These are phyloP conservation scores for Drosophila mettleri DNA, from an alignment of 2,888 invertebrate species.

Conservation along the genomic window DNA sequence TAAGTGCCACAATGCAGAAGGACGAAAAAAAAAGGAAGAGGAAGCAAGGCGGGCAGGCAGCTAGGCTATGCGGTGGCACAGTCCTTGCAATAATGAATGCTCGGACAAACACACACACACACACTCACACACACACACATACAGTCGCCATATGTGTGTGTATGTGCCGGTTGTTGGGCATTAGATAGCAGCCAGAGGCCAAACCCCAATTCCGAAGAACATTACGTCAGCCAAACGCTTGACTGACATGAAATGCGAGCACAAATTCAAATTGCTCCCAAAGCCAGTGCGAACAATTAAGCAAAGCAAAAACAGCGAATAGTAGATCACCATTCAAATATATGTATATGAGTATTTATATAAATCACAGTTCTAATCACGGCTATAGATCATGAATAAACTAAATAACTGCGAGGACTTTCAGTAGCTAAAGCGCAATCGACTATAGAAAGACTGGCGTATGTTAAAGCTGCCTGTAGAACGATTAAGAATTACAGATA, in stretches of 20 bases:
- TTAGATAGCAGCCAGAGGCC: constrained; percentile 54
- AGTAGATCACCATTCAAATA: constrained; percentile 15
- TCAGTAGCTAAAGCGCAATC: background rate
- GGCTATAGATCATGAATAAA: background rate
- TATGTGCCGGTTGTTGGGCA: constrained; percentile 20
- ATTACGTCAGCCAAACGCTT: constrained; percentile 60
- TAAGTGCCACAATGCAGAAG: constrained; percentile 76
- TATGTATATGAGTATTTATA: background rate
- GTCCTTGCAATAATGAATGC: constrained; percentile 60
- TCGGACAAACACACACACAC: constrained; percentile 29
- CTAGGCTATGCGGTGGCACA: constrained; percentile 27
- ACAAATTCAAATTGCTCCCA: constrained; percentile 40
- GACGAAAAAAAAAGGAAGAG: constrained; percentile 32
- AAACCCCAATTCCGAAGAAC: constrained; percentile 42
- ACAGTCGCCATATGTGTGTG: constrained; percentile 13
- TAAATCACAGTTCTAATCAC: background rate
- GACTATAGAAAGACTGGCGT: background rate
- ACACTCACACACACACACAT: constrained; percentile 23
- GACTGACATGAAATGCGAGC: constrained; percentile 57
- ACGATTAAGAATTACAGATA: background rate
- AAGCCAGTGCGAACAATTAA: constrained; percentile 19
- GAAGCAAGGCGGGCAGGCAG: constrained; percentile 25
- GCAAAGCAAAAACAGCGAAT: constrained; percentile 6
- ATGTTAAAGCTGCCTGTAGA: constrained; percentile 1
- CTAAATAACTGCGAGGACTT: background rate